These are phyloP conservation scores for Hydroisotoma schaefferi DNA, from an alignment of 2,888 invertebrate species.

Conservation along the genomic window DNA sequence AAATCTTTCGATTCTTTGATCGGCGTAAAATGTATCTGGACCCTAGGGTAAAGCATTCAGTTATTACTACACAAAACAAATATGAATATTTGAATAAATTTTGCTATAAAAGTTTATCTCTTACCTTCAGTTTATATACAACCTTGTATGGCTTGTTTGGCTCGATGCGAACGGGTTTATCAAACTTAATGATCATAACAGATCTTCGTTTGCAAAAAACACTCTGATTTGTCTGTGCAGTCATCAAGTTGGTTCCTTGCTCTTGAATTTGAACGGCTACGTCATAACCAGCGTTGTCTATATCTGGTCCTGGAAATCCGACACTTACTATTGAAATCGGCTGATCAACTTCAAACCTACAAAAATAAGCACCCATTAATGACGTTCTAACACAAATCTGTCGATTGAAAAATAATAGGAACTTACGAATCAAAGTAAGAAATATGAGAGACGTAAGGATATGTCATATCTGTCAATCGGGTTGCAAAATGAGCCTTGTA, in stretches of 20 bases:
- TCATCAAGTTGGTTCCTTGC: constrained; percentile 22
- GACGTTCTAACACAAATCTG: not conserved
- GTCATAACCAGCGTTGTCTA: constrained; percentile 27
- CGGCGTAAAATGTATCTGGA: constrained; percentile 33
- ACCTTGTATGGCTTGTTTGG: constrained; percentile 30
- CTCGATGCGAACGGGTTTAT: constrained; percentile 24
- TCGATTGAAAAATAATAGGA: not conserved
- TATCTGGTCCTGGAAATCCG: constrained; percentile 33
- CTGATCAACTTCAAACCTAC: constrained; percentile 33
- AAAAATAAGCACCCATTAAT: not conserved
- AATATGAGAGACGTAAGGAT: constrained; percentile 30
- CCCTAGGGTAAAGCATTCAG: constrained; percentile 12
- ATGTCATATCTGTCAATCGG: constrained; percentile 23
- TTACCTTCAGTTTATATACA: constrained; percentile 31
- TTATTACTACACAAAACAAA: not conserved
- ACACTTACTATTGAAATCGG: constrained; percentile 26
- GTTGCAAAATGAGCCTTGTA: constrained; percentile 29
- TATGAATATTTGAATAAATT: constrained; percentile 5
- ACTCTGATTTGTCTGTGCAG: constrained; percentile 29
- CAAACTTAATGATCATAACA: constrained; percentile 24
- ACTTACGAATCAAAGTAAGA: constrained; percentile 32
- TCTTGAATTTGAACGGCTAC: constrained; percentile 30
- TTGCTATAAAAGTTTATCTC: not conserved
- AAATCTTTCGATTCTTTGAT: constrained; percentile 29
- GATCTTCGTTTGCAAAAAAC: constrained; percentile 23